Evolutionary conservation across 2,888 invertebrate species (phyloP).

Genomic region (Ypsolopha scabrella): DNA sequence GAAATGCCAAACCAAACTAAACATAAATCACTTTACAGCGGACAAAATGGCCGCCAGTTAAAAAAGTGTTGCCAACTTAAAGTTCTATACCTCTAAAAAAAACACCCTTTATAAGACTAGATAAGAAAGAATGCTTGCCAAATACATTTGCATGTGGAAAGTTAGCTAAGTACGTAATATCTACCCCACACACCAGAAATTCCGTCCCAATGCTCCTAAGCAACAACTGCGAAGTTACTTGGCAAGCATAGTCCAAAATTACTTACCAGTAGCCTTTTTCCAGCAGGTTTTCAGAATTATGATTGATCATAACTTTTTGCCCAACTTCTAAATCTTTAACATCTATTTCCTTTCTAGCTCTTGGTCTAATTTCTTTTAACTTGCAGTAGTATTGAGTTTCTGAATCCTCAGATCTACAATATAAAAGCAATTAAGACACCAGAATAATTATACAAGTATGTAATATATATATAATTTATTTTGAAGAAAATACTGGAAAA

Average conservation of each 20-base stretch:
- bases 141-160: too few relatives aligned
- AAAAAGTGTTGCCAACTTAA: too few relatives aligned
- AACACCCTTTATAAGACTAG: too few relatives aligned
- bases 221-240: background rate
- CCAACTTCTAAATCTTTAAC: constrained; percentile 68
- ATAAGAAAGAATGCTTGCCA: too few relatives aligned
- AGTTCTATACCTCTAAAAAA: too few relatives aligned
- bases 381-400: constrained; percentile 41
- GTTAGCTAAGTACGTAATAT: too few relatives aligned
- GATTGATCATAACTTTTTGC: constrained; percentile 78
- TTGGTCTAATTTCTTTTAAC: constrained; percentile 74
- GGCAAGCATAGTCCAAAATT: background rate
- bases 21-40: too few relatives aligned
- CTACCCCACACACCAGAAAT: background rate
- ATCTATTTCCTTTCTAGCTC: constrained; percentile 69
- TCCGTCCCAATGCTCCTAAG: background rate
- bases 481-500: background rate
- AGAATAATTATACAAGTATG: background rate
- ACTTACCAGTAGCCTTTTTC: constrained; percentile 78
- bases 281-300: constrained; percentile 77
- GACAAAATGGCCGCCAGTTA: too few relatives aligned
- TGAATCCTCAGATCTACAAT: constrained; percentile 40
- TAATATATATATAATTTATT: background rate
- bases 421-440: constrained; percentile 9
- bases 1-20: too few relatives aligned